Evolutionary conservation across 2,888 invertebrate species (phyloP).

Genomic region (Drosophila parthenogenetica): DNA sequence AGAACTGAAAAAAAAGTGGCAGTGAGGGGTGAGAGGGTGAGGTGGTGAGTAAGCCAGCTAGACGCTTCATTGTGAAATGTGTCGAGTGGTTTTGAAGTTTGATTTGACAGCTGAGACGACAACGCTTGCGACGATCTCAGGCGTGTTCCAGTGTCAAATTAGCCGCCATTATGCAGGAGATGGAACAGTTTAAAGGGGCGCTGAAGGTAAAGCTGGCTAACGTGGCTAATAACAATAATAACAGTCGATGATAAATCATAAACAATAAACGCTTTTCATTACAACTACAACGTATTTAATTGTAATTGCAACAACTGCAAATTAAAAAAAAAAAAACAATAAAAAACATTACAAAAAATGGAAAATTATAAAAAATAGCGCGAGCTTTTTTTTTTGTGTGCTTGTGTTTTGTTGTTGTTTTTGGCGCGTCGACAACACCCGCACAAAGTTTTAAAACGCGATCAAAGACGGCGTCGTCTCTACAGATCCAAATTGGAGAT

Average conservation of each 20-base stretch:
- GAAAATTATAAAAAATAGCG: slow-evolving; percentile 17
- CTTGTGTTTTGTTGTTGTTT: slow-evolving; percentile 4
- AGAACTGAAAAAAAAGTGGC: background rate
- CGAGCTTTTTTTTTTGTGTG: background rate
- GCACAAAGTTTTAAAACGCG: slow-evolving; percentile 57
- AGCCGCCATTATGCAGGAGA: slow-evolving; percentile 61
- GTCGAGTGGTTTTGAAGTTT: slow-evolving; percentile 62
- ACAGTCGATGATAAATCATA: slow-evolving; percentile 67
- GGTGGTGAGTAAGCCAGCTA: background rate
- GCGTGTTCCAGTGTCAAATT: slow-evolving; percentile 77
- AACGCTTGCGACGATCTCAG: slow-evolving; percentile 47
- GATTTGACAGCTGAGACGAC: slow-evolving; percentile 69
- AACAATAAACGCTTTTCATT: slow-evolving; percentile 62
- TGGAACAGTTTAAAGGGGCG: background rate
- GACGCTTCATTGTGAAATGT: slow-evolving; percentile 61
- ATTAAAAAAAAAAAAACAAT: slow-evolving; percentile 16
- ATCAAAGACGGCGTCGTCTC: slow-evolving; percentile 71
- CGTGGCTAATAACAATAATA: slow-evolving; percentile 54
- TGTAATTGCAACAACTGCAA: slow-evolving; percentile 46
- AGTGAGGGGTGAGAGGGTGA: background rate
- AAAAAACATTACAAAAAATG: too few relatives aligned
- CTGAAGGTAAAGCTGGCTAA: background rate
- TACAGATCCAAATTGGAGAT: slow-evolving; percentile 61
- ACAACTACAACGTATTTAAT: slow-evolving; percentile 49
- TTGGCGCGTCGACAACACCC: slow-evolving; percentile 60